phyloP scores from a whole-genome alignment of 2,113 vertebrate genomes.

The Daphoenositta chrysoptera region DNA sequence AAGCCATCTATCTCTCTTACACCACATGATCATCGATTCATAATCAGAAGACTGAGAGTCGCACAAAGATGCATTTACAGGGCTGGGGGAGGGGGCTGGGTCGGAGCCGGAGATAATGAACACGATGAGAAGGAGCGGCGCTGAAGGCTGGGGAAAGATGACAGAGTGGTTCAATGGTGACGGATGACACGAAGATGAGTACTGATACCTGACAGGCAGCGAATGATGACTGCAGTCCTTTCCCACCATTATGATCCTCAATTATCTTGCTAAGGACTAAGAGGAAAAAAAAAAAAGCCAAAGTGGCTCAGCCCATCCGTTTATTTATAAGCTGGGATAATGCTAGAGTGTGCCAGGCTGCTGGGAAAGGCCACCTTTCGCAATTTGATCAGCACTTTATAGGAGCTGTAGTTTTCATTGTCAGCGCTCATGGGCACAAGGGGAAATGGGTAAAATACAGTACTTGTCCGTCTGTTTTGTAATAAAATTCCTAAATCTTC shows the following conservation, averaged over 20 bases:
- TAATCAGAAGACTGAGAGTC: conserved; percentile 90
- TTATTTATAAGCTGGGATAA: conserved; percentile 65
- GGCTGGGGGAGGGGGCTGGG: conserved; percentile 70
- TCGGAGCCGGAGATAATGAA: conserved; percentile 89
- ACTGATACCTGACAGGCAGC: conserved; percentile 91
- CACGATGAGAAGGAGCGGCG: conserved; percentile 83
- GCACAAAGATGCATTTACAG: conserved; percentile 85
- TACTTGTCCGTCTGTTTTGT: conserved; percentile 70
- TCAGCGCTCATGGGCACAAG: conserved; percentile 57
- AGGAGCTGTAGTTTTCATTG: conserved; percentile 65
- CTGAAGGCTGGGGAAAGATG: conserved; percentile 84
- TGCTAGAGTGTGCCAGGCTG: conserved; percentile 47
- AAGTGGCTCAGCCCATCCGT: conserved; percentile 67
- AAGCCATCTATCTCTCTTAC: conserved; percentile 99
- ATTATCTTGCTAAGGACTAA: conserved; percentile 85
- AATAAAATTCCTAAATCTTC: conserved; percentile 73
- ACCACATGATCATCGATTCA: conserved; percentile 99
- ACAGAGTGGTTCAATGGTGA: conserved; percentile 90
- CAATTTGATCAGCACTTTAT: conserved; percentile 53
- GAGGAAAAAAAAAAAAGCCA: conserved; percentile 18
- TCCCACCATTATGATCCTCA: conserved; percentile 86
- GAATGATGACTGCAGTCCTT: conserved; percentile 86
- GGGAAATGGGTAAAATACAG: conserved; percentile 63
- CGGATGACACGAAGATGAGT: conserved; percentile 87
- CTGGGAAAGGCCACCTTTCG: conserved; percentile 50